Evolutionary conservation across 1,140 invertebrate genomes (phyloP), one percentile per base, ranked within the genome.

Genomic region (Thalassaphorura encarpata): DNA sequence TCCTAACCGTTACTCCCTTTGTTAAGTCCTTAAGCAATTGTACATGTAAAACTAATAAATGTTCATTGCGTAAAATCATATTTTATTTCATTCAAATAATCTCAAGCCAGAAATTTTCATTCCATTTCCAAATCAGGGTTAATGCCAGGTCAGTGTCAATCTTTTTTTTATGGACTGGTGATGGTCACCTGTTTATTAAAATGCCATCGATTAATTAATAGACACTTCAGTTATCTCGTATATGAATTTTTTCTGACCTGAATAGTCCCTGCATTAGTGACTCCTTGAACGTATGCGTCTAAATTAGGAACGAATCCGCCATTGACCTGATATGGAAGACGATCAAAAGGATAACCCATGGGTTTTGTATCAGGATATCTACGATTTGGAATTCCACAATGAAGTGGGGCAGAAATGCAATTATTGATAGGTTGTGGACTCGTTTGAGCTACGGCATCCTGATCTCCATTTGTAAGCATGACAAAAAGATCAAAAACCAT

Each of bases 401-500:
- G 71, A 28, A 36, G 41, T 3, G 33, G 15, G 2, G 60, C 50
- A 6, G 23, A 16, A 8, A 3, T 41, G 16, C 33, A 52, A n/a
- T 36, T 16, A 6, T 15, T 5, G 6, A 18, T 24, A 31, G 19
- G 8, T 18, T 42, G 13, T 21, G 13, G 15, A 21, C 3, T 8
- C 3, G 3, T 15, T 18, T 11, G 26, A 23, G 29, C 24, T 69
- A 27, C 15, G 5, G 72, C 75, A 65, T 89, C 85, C 5, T 78
- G 76, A 16, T 74, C 72, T 67, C 80, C 84, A 71, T 89, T 80
- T 26, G 85, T 84, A 18, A 89, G 73, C 84, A 89, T 89, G 33
- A 82, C 80, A 68, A 89, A 89, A 2, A 89, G 68, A 50, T 85
- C 78, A 66, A 81, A 80, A 0, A 73, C 70, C 67, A 79, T 80